Evolutionary conservation across 2,113 vertebrate genomes (phyloP).

Genomic region (Chaetodon auriga): DNA sequence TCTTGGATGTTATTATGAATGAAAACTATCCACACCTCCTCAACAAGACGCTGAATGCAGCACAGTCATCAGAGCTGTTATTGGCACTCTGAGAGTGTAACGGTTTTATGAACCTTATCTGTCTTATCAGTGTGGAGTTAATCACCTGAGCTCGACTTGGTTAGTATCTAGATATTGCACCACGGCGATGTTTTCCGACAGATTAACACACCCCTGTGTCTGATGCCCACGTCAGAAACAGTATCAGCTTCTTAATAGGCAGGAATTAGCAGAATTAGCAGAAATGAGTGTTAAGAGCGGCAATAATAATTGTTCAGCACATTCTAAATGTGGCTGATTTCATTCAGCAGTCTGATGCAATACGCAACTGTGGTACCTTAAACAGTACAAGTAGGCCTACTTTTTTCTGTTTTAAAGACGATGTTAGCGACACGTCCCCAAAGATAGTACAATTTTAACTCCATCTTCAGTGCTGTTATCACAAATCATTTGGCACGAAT

Average conservation of each 20-base stretch:
- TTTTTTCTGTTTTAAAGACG: slow-evolving; percentile 21
- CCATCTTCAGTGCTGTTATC: slow-evolving; percentile 18
- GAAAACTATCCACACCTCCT: slow-evolving; percentile 18
- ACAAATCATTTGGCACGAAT: neutral
- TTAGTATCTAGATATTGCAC: slow-evolving; percentile 41
- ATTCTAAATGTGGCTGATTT: slow-evolving; percentile 13
- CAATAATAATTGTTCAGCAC: neutral
- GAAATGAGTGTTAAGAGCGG: slow-evolving; percentile 27
- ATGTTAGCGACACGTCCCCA: neutral
- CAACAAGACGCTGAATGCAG: neutral
- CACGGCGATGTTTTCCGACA: slow-evolving; percentile 31
- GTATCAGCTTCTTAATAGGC: slow-evolving; percentile 13
- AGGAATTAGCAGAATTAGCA: neutral
- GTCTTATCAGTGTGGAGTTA: slow-evolving; percentile 49
- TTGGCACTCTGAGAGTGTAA: slow-evolving; percentile 13
- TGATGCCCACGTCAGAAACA: neutral
- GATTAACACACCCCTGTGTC: slow-evolving; percentile 34
- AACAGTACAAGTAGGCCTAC: neutral
- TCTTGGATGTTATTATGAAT: slow-evolving; percentile 44
- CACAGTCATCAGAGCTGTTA: slow-evolving; percentile 24
- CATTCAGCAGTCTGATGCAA: slow-evolving; percentile 7
- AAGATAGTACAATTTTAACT: neutral
- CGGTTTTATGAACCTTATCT: slow-evolving; percentile 50
- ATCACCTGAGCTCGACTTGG: slow-evolving; percentile 41
- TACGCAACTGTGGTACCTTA: neutral